Evolutionary conservation across 2,888 invertebrate species (phyloP).

Genomic region (Lepas anatifera): DNA sequence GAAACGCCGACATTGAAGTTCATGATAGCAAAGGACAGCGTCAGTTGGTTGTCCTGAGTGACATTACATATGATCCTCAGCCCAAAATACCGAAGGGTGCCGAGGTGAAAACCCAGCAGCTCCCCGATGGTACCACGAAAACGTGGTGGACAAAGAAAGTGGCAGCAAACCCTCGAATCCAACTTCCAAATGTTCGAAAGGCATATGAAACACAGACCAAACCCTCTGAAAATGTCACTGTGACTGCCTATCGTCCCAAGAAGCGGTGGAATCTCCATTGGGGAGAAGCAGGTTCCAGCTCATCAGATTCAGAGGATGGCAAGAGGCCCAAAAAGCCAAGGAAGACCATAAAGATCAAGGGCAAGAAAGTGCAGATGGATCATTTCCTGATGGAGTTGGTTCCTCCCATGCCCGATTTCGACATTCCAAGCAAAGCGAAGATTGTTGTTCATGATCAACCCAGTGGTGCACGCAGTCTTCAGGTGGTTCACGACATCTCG

Average conservation of each 20-base stretch:
- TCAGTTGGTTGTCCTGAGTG: neutral
- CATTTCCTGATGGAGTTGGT: neutral
- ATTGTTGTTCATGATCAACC: neutral
- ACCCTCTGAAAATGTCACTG: neutral
- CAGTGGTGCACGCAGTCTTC: neutral
- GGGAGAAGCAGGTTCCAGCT: neutral
- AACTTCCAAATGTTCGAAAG: neutral
- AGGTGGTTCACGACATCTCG: neutral
- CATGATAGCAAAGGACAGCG: neutral
- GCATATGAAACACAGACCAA: neutral
- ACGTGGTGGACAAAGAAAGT: neutral
- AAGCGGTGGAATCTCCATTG: neutral
- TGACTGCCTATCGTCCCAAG: neutral
- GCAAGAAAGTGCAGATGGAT: neutral
- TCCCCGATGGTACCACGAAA: neutral
- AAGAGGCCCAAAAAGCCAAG: neutral
- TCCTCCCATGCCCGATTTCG: neutral
- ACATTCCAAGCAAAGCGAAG: neutral
- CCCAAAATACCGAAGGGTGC: neutral
- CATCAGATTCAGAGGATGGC: neutral
- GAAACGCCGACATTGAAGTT: neutral
- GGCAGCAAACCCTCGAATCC: neutral
- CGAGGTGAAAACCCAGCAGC: neutral
- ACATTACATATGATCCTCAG: neutral
- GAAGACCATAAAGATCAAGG: neutral